These are phyloP conservation scores for Drosophila putrida DNA, from an alignment of 2,888 invertebrate species.

Conservation along the genomic window DNA sequence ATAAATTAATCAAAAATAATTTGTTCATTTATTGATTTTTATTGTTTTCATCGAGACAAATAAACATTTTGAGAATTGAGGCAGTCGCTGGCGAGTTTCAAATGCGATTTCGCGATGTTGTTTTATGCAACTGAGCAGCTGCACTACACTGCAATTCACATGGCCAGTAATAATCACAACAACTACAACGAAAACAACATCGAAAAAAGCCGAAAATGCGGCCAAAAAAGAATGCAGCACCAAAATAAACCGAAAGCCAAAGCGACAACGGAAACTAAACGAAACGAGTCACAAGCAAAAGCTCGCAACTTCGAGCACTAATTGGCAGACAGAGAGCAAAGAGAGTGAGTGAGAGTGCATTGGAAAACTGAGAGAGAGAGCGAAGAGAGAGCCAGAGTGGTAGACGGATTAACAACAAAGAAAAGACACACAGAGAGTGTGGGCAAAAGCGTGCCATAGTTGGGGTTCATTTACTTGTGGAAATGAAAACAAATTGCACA, in stretches of 20 bases:
- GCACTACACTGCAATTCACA: constrained; percentile 61
- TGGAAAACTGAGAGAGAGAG: not conserved
- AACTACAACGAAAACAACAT: constrained; percentile 21
- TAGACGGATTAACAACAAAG: constrained; percentile 5
- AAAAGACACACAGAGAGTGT: constrained; percentile 4
- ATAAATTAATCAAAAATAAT: constrained; percentile 10
- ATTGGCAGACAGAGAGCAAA: constrained; percentile 51
- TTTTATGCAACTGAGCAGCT: constrained; percentile 74
- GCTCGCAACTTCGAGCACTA: constrained; percentile 50
- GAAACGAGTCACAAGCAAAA: constrained; percentile 58
- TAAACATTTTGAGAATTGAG: constrained; percentile 17
- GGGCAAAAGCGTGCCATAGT: constrained; percentile 37
- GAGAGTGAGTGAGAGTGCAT: constrained; percentile 1
- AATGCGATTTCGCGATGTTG: constrained; percentile 51
- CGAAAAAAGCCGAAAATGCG: constrained; percentile 60
- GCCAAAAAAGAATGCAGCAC: constrained; percentile 76
- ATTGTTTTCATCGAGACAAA: constrained; percentile 5
- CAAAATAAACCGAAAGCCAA: constrained; percentile 76
- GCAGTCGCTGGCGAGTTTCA: constrained; percentile 45
- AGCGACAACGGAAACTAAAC: constrained; percentile 46
- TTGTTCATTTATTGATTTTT: constrained; percentile 37
- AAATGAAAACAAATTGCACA: constrained; percentile 43
- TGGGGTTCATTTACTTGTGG: constrained; percentile 69
- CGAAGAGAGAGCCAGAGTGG: not conserved
- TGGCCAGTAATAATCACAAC: constrained; percentile 49